Evolutionary conservation across 1,140 invertebrate species (phyloP).

Genomic region (Brachionus sp.): DNA sequence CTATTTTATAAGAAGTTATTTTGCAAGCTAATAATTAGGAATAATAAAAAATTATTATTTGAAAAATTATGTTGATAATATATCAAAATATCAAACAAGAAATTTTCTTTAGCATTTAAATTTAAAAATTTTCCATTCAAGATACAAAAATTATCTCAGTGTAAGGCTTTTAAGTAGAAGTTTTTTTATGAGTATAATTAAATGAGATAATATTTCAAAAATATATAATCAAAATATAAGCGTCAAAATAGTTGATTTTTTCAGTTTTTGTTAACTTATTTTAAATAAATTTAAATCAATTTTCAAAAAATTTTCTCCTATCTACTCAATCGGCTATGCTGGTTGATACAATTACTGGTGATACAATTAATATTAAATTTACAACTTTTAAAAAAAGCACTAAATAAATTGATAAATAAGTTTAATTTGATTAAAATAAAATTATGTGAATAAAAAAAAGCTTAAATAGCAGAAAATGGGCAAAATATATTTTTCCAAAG

Average conservation of each 20-base stretch:
- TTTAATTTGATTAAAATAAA: too few species aligned
- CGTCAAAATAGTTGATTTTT: background rate
- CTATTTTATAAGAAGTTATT: background rate
- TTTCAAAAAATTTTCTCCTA: too few species aligned
- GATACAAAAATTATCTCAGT: background rate
- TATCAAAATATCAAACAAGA: background rate
- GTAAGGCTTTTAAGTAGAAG: background rate
- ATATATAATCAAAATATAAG: background rate
- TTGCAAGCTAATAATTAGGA: background rate
- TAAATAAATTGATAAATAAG: too few species aligned
- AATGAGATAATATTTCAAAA: background rate
- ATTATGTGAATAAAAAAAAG: too few species aligned
- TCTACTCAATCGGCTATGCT: too few species aligned
- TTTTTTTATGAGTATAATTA: background rate
- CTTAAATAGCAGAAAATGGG: too few species aligned
- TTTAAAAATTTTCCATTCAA: background rate
- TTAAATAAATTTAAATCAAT: too few species aligned
- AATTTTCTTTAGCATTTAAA: background rate
- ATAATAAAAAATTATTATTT: conserved; percentile 33
- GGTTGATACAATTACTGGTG: too few species aligned
- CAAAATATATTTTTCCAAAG: too few species aligned
- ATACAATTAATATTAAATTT: too few species aligned
- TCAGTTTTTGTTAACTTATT: background rate
- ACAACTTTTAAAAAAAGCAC: too few species aligned
- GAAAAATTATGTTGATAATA: conserved; percentile 35